Evolutionary conservation across 2,888 invertebrate genomes (phyloP).

Genomic region (Aelia acuminata): DNA sequence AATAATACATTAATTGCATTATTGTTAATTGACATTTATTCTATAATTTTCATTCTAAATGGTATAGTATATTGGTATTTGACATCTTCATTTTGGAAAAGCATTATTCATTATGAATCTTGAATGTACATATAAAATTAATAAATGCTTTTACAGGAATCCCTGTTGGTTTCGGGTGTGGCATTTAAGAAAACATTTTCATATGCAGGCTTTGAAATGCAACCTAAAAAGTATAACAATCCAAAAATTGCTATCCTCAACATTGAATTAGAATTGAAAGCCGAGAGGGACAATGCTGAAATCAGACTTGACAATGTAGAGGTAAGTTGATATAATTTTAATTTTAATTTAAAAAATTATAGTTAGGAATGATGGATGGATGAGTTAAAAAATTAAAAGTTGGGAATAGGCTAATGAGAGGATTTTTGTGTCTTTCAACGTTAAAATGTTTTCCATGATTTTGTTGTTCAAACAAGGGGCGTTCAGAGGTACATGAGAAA

Average conservation of each 20-base stretch:
- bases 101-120: not conserved
- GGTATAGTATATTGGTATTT: not conserved
- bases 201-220: slow-evolving; percentile 99
- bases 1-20: too few species aligned
- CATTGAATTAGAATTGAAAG: slow-evolving; percentile 97
- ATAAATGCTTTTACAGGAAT: slow-evolving; percentile 75
- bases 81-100: not conserved
- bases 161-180: slow-evolving; percentile 91
- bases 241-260: slow-evolving; percentile 97
- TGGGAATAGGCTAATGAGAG: too few species aligned
- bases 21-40: too few species aligned
- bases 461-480: too few species aligned
- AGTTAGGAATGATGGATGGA: too few species aligned
- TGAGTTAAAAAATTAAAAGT: too few species aligned
- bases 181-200: slow-evolving; percentile 99
- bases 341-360: too few species aligned
- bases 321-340: too few species aligned
- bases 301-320: slow-evolving; percentile 92
- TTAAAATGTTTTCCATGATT: too few species aligned
- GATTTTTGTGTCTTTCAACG: too few species aligned
- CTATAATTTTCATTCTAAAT: too few species aligned
- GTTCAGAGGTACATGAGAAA: too few species aligned
- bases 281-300: slow-evolving; percentile 99
- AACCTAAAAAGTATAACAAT: slow-evolving; percentile 90
- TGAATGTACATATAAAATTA: not conserved